Base-by-base conservation (phyloP, 2,113 vertebrate genomes). In the Macquaria ambigua region DNA sequence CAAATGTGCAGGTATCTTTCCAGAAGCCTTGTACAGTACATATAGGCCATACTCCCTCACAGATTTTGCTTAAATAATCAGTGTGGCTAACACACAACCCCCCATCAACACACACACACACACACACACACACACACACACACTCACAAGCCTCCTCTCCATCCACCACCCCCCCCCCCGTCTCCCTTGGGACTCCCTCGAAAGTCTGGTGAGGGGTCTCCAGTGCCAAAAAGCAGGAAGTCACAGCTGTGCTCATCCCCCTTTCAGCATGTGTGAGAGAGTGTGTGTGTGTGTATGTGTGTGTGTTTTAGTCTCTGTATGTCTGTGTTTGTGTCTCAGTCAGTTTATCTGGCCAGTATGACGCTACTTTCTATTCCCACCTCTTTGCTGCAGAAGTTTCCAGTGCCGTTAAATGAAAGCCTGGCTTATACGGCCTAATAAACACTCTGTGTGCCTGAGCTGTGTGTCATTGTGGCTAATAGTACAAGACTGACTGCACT, bases 231-330 rank as follows among this genome's bases (percentile, higher is more conserved):
- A 91, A 81, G 89, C 93, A 93, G 93, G 93, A 93, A 94, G 87
- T 91, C 88, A 87, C 92, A 94, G 93, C 93, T 94, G 93, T 86
- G 86, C 90, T 91, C 88, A 84, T 90, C 90, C 87, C 87, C 88
- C 90, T 89, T 90, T 89, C 46, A 66, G 69, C 78, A 74, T 78
- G 56, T 84, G 69, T 77, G 55, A 75, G 77, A 68, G 67, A 41
- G 74, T 64, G 59, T 83, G 64, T 77, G 75, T 82, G 76, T 52
- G 73, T 79, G 62, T 61, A 67, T 79, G 69, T 80, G 37, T 71
- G 73, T 74, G 77, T 84, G 20, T 77, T 56, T 79, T 8, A 37
- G 62, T 74, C n/a, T 81, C 28, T 80, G 72, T 74, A 53, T 75
- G 73, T 81, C n/a, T 87, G 82, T 66, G 56, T 85, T 43, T 86